phyloP scores from a whole-genome alignment of 2,888 invertebrate species.

The Tethea ocularis region DNA sequence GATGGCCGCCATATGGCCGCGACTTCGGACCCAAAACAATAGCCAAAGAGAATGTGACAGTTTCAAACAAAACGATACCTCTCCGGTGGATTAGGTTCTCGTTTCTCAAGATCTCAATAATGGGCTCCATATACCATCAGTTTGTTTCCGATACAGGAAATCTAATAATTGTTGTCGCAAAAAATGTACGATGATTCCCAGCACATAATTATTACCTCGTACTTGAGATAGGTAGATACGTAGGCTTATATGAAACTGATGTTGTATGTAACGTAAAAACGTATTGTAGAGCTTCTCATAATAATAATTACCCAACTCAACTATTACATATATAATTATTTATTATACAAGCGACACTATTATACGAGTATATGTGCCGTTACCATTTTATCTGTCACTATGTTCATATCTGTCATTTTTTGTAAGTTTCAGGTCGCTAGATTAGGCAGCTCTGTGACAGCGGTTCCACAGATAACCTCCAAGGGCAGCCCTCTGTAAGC shows the following conservation, averaged over 20 bases:
- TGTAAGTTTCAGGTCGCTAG: constrained; percentile 24
- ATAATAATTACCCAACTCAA: background rate
- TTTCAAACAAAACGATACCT: background rate
- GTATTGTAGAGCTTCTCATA: background rate
- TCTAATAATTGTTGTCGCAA: too few species aligned
- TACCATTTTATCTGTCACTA: background rate
- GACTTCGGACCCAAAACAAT: background rate
- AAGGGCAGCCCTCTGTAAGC: constrained; percentile 37
- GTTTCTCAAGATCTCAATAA: background rate
- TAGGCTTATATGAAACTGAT: too few species aligned
- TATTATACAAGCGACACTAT: background rate
- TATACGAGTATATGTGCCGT: background rate
- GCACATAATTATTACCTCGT: too few species aligned
- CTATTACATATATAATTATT: too few species aligned
- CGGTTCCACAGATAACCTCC: constrained; percentile 45
- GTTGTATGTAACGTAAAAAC: too few species aligned
- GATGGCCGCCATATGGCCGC: constrained; percentile 51
- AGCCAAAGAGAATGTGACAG: background rate
- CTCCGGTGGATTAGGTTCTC: background rate
- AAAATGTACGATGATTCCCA: too few species aligned
- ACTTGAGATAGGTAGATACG: too few species aligned
- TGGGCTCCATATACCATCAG: too few species aligned
- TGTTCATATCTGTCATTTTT: constrained; percentile 25
- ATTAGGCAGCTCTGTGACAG: constrained; percentile 30
- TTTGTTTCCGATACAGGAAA: too few species aligned